Evolutionary conservation across 1,140 invertebrate genomes (phyloP).

Genomic region (Cyphomyrmex costatus): DNA sequence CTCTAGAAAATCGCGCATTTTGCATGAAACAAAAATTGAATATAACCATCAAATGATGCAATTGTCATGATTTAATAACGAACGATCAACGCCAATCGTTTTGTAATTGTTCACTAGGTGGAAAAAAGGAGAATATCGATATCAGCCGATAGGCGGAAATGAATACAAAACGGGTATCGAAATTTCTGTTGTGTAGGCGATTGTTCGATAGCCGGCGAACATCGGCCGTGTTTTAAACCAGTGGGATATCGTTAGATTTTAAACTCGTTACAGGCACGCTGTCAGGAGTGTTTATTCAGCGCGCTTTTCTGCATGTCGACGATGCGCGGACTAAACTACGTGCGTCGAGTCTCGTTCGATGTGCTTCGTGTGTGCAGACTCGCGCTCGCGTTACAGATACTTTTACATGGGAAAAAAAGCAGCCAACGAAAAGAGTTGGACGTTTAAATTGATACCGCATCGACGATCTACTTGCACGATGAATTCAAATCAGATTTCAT

Average conservation of each 20-base stretch:
- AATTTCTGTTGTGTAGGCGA: slow-evolving; percentile 58
- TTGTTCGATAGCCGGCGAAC: slow-evolving; percentile 46
- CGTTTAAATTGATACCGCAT: slow-evolving; percentile 59
- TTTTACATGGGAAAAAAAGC: slow-evolving; percentile 19
- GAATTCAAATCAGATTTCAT: slow-evolving; percentile 73
- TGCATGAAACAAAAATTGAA: not conserved
- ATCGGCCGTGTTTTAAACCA: slow-evolving; percentile 50
- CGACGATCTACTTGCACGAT: slow-evolving; percentile 69
- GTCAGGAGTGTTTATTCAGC: slow-evolving; percentile 74
- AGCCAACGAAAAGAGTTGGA: slow-evolving; percentile 45
- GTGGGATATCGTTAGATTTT: slow-evolving; percentile 69
- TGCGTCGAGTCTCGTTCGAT: slow-evolving; percentile 49
- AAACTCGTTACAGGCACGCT: slow-evolving; percentile 71
- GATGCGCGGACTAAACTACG: slow-evolving; percentile 66
- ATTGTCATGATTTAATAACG: slow-evolving; percentile 45
- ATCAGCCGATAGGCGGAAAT: slow-evolving; percentile 36
- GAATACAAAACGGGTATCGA: slow-evolving; percentile 57
- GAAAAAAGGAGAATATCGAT: slow-evolving; percentile 47
- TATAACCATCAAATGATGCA: slow-evolving; percentile 9
- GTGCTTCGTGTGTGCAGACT: slow-evolving; percentile 29
- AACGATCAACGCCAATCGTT: slow-evolving; percentile 45
- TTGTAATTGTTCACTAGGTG: slow-evolving; percentile 9
- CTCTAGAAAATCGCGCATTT: not conserved
- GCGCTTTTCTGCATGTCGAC: slow-evolving; percentile 70
- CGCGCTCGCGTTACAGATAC: slow-evolving; percentile 62